phyloP scores from a whole-genome alignment of 2,113 vertebrate genomes.

The Zingel zingel region DNA sequence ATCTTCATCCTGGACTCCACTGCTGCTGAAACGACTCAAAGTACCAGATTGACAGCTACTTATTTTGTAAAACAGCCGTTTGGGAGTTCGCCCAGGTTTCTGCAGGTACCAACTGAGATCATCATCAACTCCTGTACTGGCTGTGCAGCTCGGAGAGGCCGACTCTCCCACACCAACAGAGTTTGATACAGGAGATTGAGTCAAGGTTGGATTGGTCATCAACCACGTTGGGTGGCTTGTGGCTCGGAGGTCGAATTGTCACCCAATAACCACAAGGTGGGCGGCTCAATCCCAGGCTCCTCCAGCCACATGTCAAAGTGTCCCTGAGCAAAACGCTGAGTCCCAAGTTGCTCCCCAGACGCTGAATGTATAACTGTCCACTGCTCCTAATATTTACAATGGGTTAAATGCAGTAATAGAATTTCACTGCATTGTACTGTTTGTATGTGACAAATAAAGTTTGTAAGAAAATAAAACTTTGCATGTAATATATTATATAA shows the following conservation, averaged over 20 bases:
- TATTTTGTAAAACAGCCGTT: conserved; percentile 54
- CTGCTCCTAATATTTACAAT: too few species aligned
- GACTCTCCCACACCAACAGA: conserved; percentile 25
- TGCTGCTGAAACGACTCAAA: conserved; percentile 58
- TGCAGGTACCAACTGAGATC: conserved; percentile 59
- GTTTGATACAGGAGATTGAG: conserved; percentile 44
- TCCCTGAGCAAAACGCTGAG: too few species aligned
- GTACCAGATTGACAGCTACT: conserved; percentile 8
- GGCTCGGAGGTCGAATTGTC: too few species aligned
- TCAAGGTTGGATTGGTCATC: conserved; percentile 6
- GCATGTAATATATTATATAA: background rate
- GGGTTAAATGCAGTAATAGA: too few species aligned
- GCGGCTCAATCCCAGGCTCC: too few species aligned
- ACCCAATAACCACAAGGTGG: too few species aligned
- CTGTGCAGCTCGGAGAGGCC: conserved; percentile 44
- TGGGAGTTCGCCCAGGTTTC: conserved; percentile 67
- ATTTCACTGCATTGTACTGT: too few species aligned
- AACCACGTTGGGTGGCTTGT: background rate
- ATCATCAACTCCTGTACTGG: conserved; percentile 10
- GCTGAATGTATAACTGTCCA: too few species aligned
- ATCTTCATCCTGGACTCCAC: conserved; percentile 66
- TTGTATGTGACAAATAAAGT: too few species aligned
- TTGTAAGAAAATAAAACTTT: conserved; percentile 7
- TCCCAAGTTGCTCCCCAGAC: too few species aligned
- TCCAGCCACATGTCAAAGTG: too few species aligned